A percentile compares a stretch with the other conserved stretches of the same genome.
Evolutionary conservation across 1,140 invertebrate genomes (phyloP).

Genomic region (Cyphomyrmex costatus): DNA sequence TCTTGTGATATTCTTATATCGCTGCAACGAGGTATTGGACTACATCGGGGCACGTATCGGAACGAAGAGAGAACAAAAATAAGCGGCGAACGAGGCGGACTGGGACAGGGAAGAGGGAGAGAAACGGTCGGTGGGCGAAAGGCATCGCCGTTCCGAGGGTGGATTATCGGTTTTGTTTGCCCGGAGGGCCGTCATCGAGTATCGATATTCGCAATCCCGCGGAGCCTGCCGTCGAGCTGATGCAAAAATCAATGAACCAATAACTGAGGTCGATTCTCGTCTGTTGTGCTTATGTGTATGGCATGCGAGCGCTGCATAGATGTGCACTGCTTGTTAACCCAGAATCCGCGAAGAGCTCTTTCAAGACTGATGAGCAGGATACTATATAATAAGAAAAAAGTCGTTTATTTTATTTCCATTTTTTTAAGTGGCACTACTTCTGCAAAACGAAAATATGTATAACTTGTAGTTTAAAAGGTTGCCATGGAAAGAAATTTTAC

Average conservation of each 20-base stretch:
- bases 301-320: conserved; percentile 56
- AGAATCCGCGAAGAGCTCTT: conserved; percentile 64
- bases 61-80: conserved; percentile 58
- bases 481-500: conserved; percentile 4
- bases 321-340: conserved; percentile 68
- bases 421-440: conserved; percentile 2
- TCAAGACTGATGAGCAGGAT: conserved; percentile 66
- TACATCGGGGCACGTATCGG: conserved; percentile 44
- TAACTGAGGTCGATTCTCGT: conserved; percentile 73
- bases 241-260: conserved; percentile 82
- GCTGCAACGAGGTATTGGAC: conserved; percentile 61
- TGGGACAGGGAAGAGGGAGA: conserved; percentile 29
- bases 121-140: conserved; percentile 54
- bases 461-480: not conserved
- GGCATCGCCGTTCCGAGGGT: conserved; percentile 66
- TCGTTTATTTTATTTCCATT: not conserved
- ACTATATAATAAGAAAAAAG: conserved; percentile 51
- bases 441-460: conserved; percentile 1
- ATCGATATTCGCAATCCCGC: conserved; percentile 77
- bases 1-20: conserved; percentile 64
- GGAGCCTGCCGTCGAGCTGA: conserved; percentile 67
- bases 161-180: conserved; percentile 76
- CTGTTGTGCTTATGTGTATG: conserved; percentile 58
- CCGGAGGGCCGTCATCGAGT: conserved; percentile 74
- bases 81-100: conserved; percentile 18